Base-by-base conservation (phyloP, 2,113 vertebrate genomes). In the Dermatemys mawii region DNA sequence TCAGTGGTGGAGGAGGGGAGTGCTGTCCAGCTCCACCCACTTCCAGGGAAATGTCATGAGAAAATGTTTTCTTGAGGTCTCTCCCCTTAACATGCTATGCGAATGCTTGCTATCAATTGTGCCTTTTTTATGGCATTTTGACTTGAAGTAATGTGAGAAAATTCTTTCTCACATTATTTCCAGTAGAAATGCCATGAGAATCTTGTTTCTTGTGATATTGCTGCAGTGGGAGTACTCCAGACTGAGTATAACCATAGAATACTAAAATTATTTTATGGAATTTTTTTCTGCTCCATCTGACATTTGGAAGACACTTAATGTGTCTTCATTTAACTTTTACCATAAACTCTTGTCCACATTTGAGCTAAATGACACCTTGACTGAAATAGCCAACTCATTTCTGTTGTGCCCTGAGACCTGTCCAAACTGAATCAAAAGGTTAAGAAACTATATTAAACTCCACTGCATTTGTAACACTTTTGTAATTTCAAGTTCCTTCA, bases 11-110 rank as follows among this genome's bases (percentile, higher is more conserved):
- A 95, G 81, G 83, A 96, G 87, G 48, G 67, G 83, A 92, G 89
- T 75, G 76, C 48, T 84, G 84, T 93, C n/a, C 92, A 84, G 83
- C 94, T 95, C 97, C 96, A 96, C 97, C 96, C 96, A 93, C 83
- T 97, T 97, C 79, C 88, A 98, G 90, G 91, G 96, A 97, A 98
- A 98, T 97, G 97, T 98, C 97, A 94, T 98, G 97, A 98, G 97
- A 98, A 98, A 97, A 97, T 96, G 88, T 88, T 96, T 96, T 95
- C 95, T 96, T 90, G 96, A 95, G 91, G 85, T 96, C 95, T 97
- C 96, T 96, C 83, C 92, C 95, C 89, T 83, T 96, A 97, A 94
- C 73, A 94, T 96, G 51, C 93, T 97, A 83, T 97, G 97, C 94
- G 96, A 98, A 96, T 93, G 78, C 94, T 95, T 94, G 95, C 85